A percentile compares a stretch with the other conserved stretches of the same genome.
Evolutionary conservation across 35 echinoderm and acorn worm genomes (phyloP).

Genomic region (Hemicentrotus pulcherrimus): DNA sequence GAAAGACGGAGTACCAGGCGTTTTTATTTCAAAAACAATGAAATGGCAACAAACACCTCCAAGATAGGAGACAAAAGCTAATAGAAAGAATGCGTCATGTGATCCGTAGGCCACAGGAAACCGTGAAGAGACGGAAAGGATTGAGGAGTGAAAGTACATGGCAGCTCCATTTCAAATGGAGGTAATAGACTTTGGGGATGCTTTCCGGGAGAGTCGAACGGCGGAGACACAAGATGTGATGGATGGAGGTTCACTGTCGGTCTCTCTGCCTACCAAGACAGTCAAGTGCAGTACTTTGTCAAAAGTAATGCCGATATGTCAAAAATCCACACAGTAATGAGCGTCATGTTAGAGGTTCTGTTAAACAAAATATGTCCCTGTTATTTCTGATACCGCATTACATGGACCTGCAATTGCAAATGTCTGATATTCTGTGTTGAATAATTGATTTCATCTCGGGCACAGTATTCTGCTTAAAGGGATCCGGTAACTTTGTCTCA

Average conservation of each 20-base stretch:
- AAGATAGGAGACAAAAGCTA: neutral
- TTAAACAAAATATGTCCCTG: neutral
- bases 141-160: neutral
- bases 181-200: neutral
- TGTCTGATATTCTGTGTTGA: neutral
- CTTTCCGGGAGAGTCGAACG: neutral
- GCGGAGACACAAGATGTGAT: neutral
- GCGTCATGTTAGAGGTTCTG: neutral
- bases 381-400: neutral
- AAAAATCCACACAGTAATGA: neutral
- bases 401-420: neutral
- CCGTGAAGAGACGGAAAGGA: neutral
- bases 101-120: neutral
- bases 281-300: conserved; percentile 1
- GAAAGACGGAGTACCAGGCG: neutral
- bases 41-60: neutral
- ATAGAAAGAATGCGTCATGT: neutral
- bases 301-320: neutral
- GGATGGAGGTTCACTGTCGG: neutral
- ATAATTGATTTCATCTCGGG: neutral
- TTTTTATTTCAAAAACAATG: neutral
- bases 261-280: neutral
- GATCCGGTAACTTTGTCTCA: no score
- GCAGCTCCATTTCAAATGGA: neutral
- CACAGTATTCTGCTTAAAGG: neutral